These are phyloP conservation scores for Papilio xuthus DNA, from an alignment of 1,140 invertebrate species.

Conservation along the genomic window DNA sequence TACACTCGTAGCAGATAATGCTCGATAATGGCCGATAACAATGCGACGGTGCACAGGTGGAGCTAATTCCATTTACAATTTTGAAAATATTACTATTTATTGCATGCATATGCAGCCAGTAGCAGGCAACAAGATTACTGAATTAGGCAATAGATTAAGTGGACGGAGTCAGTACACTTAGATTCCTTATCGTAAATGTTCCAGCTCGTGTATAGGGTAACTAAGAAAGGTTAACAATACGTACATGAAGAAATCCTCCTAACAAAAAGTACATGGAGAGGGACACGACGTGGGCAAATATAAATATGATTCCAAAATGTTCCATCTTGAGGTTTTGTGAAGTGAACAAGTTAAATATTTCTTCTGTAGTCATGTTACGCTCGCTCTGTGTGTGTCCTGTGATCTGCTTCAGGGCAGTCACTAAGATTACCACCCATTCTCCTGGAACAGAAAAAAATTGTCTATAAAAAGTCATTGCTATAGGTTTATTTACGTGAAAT, in stretches of 20 bases:
- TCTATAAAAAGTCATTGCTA: too few species aligned
- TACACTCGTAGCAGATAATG: neutral
- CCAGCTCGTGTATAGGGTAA: too few species aligned
- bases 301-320: constrained; percentile 77
- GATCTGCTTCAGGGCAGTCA: constrained; percentile 83
- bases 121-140: too few species aligned
- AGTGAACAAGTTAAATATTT: constrained; percentile 69
- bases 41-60: neutral
- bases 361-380: constrained; percentile 57
- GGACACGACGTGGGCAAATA: constrained; percentile 79
- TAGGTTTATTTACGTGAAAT: too few species aligned
- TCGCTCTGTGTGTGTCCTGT: constrained; percentile 67
- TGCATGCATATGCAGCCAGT: neutral
- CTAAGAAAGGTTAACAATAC: constrained; percentile 36
- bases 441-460: constrained; percentile 70
- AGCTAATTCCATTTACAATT: neutral
- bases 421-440: constrained; percentile 84
- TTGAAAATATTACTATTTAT: neutral
- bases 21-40: neutral
- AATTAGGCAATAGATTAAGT: too few species aligned
- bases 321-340: constrained; percentile 80
- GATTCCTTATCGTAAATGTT: too few species aligned
- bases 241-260: constrained; percentile 85
- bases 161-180: too few species aligned
- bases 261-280: constrained; percentile 83